Base-by-base conservation (phyloP, 2,113 vertebrate species). In the Leucosticte australis region DNA sequence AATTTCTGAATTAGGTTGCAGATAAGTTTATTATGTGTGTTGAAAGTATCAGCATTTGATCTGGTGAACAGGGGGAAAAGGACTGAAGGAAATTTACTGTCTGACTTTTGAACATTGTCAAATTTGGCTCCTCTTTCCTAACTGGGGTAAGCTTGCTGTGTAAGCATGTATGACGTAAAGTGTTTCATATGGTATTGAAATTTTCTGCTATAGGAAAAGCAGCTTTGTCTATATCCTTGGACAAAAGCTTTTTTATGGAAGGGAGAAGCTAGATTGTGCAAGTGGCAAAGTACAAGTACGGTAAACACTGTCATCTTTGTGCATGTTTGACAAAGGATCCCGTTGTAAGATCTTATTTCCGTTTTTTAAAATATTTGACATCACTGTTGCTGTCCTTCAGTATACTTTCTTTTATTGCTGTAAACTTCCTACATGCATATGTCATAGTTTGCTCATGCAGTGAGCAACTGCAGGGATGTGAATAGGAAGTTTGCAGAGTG, bases 301-400 rank as follows among this genome's bases (percentile, higher is more conserved):
- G 55, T 95, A 92, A 95, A 97, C 94, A 95, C 93, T 96, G 81
- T 96, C 93, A 95, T 97, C 95, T 96, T 97, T 97, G 96, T 97
- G 89, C n/a, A 3, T 65, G 56, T 77, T 80, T 85, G 64, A 96
- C 96, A 97, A 97, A 92, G 89, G 75, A 59, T 80, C n/a, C 50
- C 84, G 80, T 96, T 97, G 95, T 96, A 44, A 89, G 44, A 47
- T 67, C 71, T 67, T 52, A 83, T 31, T 97, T 96, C 94, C 44
- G 7, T 63, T 94, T 89, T 95, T 92, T 64, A 79, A 87, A 95
- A 50, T 85, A 93, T 92, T 96, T 93, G 78, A 94, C 87, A 65
- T 95, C 75, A 70, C 75, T 83, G 71, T 57, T 85, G 70, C 77
- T 59, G 17, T 57, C 42, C 50, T 83, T 76, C 57, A 4, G 53